Conservation (phyloP, 2,797 vertebrate genomes). For the Micrastur ruficollis region DNA sequence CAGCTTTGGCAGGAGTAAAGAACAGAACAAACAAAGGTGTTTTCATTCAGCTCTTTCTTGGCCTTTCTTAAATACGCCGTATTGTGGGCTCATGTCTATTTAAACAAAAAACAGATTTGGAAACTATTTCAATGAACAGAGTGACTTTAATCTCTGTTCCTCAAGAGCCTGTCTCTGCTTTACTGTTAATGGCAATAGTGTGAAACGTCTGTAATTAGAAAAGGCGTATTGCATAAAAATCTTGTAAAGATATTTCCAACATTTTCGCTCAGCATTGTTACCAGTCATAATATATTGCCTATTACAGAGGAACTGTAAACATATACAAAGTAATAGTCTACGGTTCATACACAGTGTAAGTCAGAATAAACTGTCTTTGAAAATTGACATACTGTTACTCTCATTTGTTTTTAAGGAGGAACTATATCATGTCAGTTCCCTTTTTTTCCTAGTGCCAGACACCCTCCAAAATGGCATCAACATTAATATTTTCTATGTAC, state of each 20-base stretch:
- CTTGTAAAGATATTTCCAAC: neutral
- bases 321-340: neutral
- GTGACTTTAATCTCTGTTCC: neutral
- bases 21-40: conserved; percentile 14
- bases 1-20: conserved; percentile 3
- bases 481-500: neutral
- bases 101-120: neutral
- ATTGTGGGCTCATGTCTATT: neutral
- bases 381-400: neutral
- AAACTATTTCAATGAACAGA: neutral
- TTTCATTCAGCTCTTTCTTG: neutral
- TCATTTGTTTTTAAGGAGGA: neutral
- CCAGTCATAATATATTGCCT: neutral
- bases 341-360: neutral
- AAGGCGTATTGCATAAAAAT: neutral
- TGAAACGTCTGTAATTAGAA: conserved; percentile 10
- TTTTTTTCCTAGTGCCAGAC: neutral
- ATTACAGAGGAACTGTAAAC: neutral
- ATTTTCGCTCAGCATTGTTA: neutral
- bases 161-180: neutral
- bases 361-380: neutral
- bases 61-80: neutral
- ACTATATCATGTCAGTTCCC: neutral
- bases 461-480: neutral
- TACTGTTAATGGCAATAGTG: neutral